These are phyloP conservation scores for Amorpha juglandis DNA, from an alignment of 2,888 invertebrate species.

Conservation along the genomic window DNA sequence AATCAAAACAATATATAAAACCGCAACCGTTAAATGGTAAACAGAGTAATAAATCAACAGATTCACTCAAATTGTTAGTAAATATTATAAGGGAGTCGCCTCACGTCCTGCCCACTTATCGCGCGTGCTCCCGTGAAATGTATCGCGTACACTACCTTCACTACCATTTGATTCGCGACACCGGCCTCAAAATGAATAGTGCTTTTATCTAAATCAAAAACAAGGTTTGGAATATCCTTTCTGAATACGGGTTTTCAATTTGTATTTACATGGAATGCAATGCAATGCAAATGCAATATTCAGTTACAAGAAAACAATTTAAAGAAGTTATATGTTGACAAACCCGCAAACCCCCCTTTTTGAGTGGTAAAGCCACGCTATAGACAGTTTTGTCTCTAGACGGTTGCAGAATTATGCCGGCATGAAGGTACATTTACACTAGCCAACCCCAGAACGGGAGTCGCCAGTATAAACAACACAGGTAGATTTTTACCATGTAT, in stretches of 20 bases:
- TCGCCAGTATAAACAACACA: no score
- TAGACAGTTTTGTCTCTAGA: no score
- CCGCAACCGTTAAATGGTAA: neutral
- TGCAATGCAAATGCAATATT: neutral
- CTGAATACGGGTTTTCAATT: neutral
- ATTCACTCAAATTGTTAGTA: conserved; percentile 42
- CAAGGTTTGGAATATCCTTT: conserved; percentile 1
- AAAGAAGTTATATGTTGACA: no score
- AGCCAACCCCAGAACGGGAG: no score
- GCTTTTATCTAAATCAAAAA: conserved; percentile 25
- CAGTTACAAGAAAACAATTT: no score
- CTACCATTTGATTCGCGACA: conserved; percentile 20
- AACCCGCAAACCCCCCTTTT: no score
- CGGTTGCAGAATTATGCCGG: no score
- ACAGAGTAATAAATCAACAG: conserved; percentile 31
- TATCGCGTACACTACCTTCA: conserved; percentile 54
- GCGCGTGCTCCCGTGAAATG: conserved; percentile 67
- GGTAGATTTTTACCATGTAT: no score
- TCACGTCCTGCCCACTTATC: conserved; percentile 66
- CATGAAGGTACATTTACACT: no score
- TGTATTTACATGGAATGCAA: neutral
- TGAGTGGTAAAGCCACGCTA: no score
- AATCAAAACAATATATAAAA: neutral
- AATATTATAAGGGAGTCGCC: conserved; percentile 46
- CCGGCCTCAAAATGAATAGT: conserved; percentile 17